These are phyloP conservation scores for Atrichornis clamosus DNA, from an alignment of 2,113 vertebrate genomes.

Conservation along the genomic window DNA sequence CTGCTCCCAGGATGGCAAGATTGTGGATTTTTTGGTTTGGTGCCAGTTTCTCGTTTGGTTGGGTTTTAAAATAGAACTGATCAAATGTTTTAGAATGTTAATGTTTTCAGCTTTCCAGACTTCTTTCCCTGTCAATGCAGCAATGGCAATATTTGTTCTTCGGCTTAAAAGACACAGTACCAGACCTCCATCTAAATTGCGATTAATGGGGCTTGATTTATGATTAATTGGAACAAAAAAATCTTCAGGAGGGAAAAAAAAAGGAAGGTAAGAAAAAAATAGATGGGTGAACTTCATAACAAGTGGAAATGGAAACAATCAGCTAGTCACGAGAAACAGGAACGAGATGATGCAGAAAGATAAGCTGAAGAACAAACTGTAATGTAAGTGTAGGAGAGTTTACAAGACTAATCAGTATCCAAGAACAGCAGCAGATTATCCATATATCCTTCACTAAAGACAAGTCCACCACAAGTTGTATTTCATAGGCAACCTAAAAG, in stretches of 20 bases:
- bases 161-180: neutral
- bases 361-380: neutral
- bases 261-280: neutral
- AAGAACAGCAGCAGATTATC: conserved; percentile 8
- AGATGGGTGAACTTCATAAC: neutral
- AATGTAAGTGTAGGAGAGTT: neutral
- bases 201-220: neutral
- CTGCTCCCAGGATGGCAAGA: neutral
- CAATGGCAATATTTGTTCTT: neutral
- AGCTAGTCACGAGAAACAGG: neutral
- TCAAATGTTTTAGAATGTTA: neutral
- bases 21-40: neutral
- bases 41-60: neutral
- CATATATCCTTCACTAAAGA: neutral
- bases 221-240: neutral
- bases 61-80: neutral
- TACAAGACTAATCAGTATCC: neutral
- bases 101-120: neutral
- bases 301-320: neutral
- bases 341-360: neutral
- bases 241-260: neutral
- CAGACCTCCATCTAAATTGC: neutral
- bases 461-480: neutral
- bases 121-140: neutral
- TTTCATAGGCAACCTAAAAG: neutral